phyloP scores from a whole-genome alignment of 1,140 invertebrate species.

The Achatina immaculata region DNA sequence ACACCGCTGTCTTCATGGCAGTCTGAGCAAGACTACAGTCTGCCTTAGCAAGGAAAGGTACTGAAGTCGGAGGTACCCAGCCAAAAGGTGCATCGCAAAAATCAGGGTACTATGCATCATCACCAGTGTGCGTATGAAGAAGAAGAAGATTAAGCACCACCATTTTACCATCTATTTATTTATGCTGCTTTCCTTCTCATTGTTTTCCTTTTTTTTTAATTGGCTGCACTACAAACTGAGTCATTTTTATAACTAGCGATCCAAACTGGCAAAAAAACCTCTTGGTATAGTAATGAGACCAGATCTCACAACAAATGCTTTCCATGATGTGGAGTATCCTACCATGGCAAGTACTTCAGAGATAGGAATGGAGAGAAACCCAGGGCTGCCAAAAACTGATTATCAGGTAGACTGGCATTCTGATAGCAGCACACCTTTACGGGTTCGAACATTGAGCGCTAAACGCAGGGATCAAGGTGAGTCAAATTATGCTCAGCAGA shows the following conservation, averaged over 20 bases:
- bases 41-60: too few species aligned
- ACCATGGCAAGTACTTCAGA: constrained; percentile 52
- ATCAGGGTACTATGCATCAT: too few species aligned
- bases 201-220: too few species aligned
- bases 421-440: constrained; percentile 49
- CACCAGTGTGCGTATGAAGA: too few species aligned
- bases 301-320: constrained; percentile 39
- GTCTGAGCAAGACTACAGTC: too few species aligned
- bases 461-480: constrained; percentile 44
- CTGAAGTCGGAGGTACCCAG: too few species aligned
- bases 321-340: constrained; percentile 55
- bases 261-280: constrained; percentile 53
- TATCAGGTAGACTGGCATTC: constrained; percentile 54
- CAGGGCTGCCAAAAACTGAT: constrained; percentile 46
- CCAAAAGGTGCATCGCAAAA: too few species aligned
- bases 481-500: not conserved
- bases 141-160: too few species aligned
- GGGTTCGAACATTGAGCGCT: constrained; percentile 53
- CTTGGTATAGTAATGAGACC: constrained; percentile 31
- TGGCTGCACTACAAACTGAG: not conserved
- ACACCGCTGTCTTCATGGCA: too few species aligned
- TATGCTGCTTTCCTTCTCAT: too few species aligned
- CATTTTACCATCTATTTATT: too few species aligned
- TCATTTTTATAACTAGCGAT: constrained; percentile 43
- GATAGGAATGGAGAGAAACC: constrained; percentile 52